Evolutionary conservation across 2,797 vertebrate species (phyloP), one percentile per base, ranked within the genome.

Genomic region (Sciaenops ocellatus): DNA sequence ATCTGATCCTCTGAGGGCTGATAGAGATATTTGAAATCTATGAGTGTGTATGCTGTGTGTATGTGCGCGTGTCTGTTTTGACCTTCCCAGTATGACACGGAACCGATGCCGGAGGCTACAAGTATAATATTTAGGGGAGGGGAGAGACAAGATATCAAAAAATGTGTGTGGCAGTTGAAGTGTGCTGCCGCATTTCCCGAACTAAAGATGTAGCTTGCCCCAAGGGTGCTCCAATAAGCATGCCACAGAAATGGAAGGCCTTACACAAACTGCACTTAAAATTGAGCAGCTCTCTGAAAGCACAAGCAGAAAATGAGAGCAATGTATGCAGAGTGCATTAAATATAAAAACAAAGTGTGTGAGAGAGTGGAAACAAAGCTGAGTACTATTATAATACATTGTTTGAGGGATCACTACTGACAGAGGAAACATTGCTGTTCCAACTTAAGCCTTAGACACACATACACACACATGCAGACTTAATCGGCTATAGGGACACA

Each of bases 11-110:
- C 78, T 18, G 81, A 87, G 88, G 87, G 62, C 81, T 78, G 87
- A 92, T 87, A 57, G 85, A 92, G 79, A 92, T 92, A 89, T 91
- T 79, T 82, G 64, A 85, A 91, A 90, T 90, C 84, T 79, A 55
- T 73, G 85, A 48, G 77, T 54, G 71, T 81, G 78, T 86, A 82
- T 72, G 64, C 65, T 12, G 51, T 13, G 68, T 22, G 38, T 50
- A 41, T 52, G 46, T 70, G 59, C 47, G 50, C 34, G 60, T 56
- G 84, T 85, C 70, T 75, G 73, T 85, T 90, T 85, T 93, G 92
- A 94, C 94, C 92, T 94, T 94, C 90, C 66, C 85, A 61, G 80
- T 77, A 79, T 86, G 92, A 92, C 89, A 91, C 52, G 87, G 74
- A 93, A 55, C 71, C 24, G 28, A 65, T 64, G 92, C 90, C 87